A percentile compares a stretch with the other conserved stretches of the same genome.
These are phyloP conservation scores for Drosophila pachea DNA, from an alignment of 1,140 invertebrate species.

Conservation along the genomic window DNA sequence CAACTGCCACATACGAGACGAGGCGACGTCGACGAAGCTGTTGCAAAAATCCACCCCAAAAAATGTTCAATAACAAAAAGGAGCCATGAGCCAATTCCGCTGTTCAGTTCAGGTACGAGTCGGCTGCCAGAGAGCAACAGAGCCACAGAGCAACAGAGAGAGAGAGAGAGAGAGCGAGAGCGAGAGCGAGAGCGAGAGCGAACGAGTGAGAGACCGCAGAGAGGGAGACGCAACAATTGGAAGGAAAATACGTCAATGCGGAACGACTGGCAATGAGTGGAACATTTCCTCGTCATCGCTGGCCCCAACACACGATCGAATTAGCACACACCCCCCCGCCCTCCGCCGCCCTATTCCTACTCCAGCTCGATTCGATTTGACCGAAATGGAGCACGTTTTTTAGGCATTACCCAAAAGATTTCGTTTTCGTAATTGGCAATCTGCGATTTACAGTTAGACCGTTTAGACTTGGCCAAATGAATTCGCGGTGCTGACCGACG, in stretches of 20 bases:
- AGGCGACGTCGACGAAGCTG: conserved; percentile 34
- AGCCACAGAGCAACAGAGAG: conserved; percentile 32
- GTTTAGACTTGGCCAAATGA: neutral
- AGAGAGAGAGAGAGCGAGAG: conserved; percentile 20
- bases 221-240: conserved; percentile 63
- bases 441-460: neutral
- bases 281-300: conserved; percentile 68
- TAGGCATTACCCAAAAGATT: neutral
- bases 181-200: conserved; percentile 40
- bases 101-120: conserved; percentile 52
- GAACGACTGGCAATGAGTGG: conserved; percentile 34
- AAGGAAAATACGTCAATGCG: conserved; percentile 36
- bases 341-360: no score
- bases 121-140: conserved; percentile 42
- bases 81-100: conserved; percentile 63
- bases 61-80: conserved; percentile 64
- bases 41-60: conserved; percentile 72
- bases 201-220: conserved; percentile 6
- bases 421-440: neutral
- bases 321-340: no score
- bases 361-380: no score
- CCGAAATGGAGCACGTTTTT: no score
- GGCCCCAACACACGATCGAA: conserved; percentile 29
- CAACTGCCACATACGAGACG: conserved; percentile 74
- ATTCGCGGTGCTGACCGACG: neutral